These are phyloP conservation scores for Alsophila aescularia DNA, from an alignment of 2,888 invertebrate genomes.

Conservation along the genomic window DNA sequence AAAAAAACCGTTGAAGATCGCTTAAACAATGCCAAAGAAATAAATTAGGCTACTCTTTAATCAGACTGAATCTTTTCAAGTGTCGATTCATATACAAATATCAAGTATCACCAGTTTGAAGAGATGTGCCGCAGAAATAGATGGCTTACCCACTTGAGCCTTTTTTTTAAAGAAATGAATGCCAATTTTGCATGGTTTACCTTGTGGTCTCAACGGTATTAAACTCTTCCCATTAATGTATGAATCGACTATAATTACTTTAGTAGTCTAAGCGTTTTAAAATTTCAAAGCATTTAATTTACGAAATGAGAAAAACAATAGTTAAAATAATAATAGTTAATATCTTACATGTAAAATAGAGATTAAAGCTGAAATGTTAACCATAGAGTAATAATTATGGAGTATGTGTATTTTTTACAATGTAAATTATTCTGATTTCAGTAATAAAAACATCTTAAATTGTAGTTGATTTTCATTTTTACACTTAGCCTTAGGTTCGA, in stretches of 20 bases:
- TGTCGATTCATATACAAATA: constrained; percentile 37
- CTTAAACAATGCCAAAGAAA: constrained; percentile 50
- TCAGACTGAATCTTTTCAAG: constrained; percentile 29
- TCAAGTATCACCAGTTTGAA: neutral
- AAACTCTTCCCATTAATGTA: constrained; percentile 11
- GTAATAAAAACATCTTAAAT: constrained; percentile 77
- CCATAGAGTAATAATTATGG: constrained; percentile 69
- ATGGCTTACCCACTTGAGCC: too few species aligned
- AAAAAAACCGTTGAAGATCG: too few species aligned
- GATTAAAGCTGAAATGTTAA: constrained; percentile 74
- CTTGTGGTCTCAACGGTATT: neutral
- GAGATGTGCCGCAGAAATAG: too few species aligned
- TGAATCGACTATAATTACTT: constrained; percentile 33
- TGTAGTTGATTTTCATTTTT: constrained; percentile 42
- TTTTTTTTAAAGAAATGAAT: too few species aligned
- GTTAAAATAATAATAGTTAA: too few species aligned
- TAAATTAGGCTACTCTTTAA: constrained; percentile 43
- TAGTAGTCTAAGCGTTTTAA: constrained; percentile 21
- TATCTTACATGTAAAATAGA: constrained; percentile 64
- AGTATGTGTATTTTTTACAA: constrained; percentile 81
- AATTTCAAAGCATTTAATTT: constrained; percentile 28
- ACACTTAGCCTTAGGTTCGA: too few species aligned
- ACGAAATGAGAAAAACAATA: constrained; percentile 15
- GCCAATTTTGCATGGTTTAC: neutral
- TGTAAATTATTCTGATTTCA: constrained; percentile 84